phyloP scores from a whole-genome alignment of 2,797 vertebrate genomes.

The Lithobates pipiens region DNA sequence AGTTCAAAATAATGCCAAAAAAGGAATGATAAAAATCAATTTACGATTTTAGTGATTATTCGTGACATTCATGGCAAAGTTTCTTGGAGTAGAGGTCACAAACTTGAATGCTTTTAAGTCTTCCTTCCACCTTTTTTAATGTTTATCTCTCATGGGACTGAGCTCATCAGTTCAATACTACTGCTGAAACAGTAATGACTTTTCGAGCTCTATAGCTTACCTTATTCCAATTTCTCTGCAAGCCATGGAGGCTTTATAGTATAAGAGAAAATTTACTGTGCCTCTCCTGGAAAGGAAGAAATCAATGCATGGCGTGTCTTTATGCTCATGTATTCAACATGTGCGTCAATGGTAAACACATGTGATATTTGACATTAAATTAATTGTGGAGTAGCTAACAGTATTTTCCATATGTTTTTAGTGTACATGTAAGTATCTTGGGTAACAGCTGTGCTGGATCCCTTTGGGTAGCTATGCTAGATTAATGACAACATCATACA shows the following conservation, averaged over 20 bases:
- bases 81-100: slow-evolving; percentile 34
- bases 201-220: slow-evolving; percentile 16
- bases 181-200: slow-evolving; percentile 52
- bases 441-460: not conserved
- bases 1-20: not conserved
- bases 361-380: not conserved
- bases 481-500: not conserved
- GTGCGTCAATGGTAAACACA: not conserved
- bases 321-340: not conserved
- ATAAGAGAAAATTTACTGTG: not conserved
- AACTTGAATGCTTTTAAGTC: slow-evolving; percentile 34
- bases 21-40: not conserved
- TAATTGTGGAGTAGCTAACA: not conserved
- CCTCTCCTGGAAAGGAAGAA: not conserved
- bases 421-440: not conserved
- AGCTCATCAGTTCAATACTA: slow-evolving; percentile 42
- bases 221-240: slow-evolving; percentile 8
- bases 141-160: slow-evolving; percentile 34
- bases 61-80: slow-evolving; percentile 4
- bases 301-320: not conserved
- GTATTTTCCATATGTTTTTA: not conserved
- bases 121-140: slow-evolving; percentile 23
- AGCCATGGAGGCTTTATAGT: not conserved
- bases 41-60: slow-evolving; percentile 20
- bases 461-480: not conserved